Evolutionary conservation across 2,888 invertebrate species (phyloP).

Genomic region (Hipparchia sbordonii): DNA sequence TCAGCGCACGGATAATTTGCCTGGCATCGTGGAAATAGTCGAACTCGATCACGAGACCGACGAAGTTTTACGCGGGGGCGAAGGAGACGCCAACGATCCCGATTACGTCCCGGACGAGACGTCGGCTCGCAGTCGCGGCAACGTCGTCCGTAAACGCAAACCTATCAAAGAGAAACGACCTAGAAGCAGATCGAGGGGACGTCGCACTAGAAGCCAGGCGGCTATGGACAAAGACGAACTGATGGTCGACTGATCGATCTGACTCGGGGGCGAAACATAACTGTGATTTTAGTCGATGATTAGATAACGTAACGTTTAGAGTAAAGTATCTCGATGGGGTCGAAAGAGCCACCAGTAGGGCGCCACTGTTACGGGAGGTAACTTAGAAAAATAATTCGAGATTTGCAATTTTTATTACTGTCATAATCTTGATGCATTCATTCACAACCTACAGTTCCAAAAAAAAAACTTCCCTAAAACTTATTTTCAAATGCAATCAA

Average conservation of each 20-base stretch:
- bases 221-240: slow-evolving; percentile 58
- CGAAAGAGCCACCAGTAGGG: too few relatives aligned
- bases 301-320: slow-evolving; percentile 49
- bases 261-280: slow-evolving; percentile 38
- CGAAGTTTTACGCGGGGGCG: slow-evolving; percentile 47
- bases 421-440: too few relatives aligned
- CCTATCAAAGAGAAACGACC: slow-evolving; percentile 57
- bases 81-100: slow-evolving; percentile 61
- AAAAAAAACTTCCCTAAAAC: too few relatives aligned
- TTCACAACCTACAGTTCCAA: too few relatives aligned
- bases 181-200: slow-evolving; percentile 70
- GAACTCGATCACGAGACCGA: slow-evolving; percentile 58
- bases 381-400: too few relatives aligned
- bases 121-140: slow-evolving; percentile 69
- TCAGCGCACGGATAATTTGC: slow-evolving; percentile 54
- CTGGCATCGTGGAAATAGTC: slow-evolving; percentile 69
- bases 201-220: slow-evolving; percentile 72
- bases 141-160: slow-evolving; percentile 68
- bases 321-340: slow-evolving; percentile 40
- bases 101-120: slow-evolving; percentile 46
- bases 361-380: too few relatives aligned
- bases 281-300: slow-evolving; percentile 50
- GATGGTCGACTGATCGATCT: slow-evolving; percentile 56
- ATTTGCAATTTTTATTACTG: too few relatives aligned
- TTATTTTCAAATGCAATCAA: too few relatives aligned